A percentile compares a stretch with the other conserved stretches of the same genome.
Conservation (phyloP, 35 echinoderm and acorn worm genomes). For the Eucidaris tribuloides region DNA sequence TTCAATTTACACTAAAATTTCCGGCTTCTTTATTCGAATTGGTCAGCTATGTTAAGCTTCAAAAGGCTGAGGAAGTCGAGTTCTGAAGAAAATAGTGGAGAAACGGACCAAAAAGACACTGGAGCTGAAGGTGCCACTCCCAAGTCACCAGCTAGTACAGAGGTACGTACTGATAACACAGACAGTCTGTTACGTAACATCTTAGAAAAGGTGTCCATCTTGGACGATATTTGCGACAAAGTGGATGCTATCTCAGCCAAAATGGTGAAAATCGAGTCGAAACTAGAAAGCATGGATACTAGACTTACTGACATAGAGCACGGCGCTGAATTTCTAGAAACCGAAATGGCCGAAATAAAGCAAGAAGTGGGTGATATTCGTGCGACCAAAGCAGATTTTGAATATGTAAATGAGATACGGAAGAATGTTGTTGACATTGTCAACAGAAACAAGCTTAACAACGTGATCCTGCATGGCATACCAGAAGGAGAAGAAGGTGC, state of each 20-base stretch:
- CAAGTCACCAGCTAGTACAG: neutral
- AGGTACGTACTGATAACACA: neutral
- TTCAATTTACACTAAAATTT: neutral
- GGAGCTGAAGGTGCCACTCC: neutral
- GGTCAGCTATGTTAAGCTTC: neutral
- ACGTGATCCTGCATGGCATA: neutral
- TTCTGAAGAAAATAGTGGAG: neutral
- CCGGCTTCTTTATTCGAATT: neutral
- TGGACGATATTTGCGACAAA: neutral
- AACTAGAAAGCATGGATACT: neutral
- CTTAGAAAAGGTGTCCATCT: neutral
- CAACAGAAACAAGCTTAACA: constrained; percentile 8
- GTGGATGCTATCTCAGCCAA: neutral
- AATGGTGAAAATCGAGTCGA: neutral
- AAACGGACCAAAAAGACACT: neutral
- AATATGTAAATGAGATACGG: constrained; percentile 1
- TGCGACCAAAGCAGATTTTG: neutral
- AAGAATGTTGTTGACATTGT: neutral
- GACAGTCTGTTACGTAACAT: neutral
- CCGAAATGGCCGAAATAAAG: neutral
- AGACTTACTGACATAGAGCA: neutral
- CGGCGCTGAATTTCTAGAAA: neutral
- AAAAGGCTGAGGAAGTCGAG: neutral
- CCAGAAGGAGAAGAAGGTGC: neutral
- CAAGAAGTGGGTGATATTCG: neutral